Evolutionary conservation across 2,888 invertebrate genomes (phyloP), one percentile per base, ranked within the genome.

Genomic region (Patella depressa): DNA sequence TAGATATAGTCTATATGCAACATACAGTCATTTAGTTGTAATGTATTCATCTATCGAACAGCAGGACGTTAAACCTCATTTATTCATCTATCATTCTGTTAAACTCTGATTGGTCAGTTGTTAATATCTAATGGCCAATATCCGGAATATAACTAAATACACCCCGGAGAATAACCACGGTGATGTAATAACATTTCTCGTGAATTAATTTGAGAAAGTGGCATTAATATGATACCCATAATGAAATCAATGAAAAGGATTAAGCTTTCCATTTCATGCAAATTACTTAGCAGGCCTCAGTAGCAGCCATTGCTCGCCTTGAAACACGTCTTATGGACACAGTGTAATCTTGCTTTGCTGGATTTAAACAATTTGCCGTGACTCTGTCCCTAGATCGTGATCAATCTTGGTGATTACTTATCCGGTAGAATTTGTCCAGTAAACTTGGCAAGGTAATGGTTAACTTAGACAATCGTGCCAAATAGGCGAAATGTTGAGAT

Each of bases 241-340:
- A 79, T 79, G 79, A 79, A 79, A 79, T 79, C 77, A 79, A 79
- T 77, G 75, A 74, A 73, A 70, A 55, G 77, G 79, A 79, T 75
- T 77, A 77, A 77, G 77, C 77, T 79, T 79, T 79, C 75, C 77
- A 77, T 79, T 75, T 77, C 77, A 74, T 55, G 72, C 55, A 72
- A 79, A 74, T 77, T 71, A 79, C 77, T 73, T 70, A 72, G 70
- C 53, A 72, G 72, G 14, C 53, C 19, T 34, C 53, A 72, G 45
- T 11, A 19, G 59, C 45, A 14, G 53, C 55, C 12, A 15, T 24
- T 57, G 55, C 45, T 53, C 70, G 71, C 54, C 65, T 70, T 29
- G 29, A 7, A 73, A 77, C 77, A 81, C 76, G 77, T 79, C 77
- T 75, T n/a, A 79, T 74, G 53, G 77, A 76, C 79, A 75, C 34